Evolutionary conservation across 2,113 vertebrate species (phyloP), one percentile per base, ranked within the genome.

Genomic region (Erinaceus europaeus): DNA sequence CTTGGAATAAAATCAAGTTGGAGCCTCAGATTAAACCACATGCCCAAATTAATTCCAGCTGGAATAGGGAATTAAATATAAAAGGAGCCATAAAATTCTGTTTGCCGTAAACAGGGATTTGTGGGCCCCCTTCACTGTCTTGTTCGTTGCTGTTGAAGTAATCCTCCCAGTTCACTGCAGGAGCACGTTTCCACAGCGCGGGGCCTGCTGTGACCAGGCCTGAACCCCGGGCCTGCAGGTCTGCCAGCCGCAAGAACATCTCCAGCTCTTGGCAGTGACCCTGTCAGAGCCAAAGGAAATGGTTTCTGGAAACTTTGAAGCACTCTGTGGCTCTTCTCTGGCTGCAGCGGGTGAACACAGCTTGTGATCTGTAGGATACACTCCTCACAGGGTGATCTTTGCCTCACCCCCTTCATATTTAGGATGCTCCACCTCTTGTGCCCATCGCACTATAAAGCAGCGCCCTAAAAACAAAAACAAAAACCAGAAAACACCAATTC

Each of bases 11-110:
- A 89, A 81, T 93, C 79, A 84, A 91, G 78, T 74, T 92, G 61
- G 74, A 91, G 57, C 80, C 65, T 89, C 85, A 78, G 27, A 91
- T 91, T 90, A 90, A 94, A 75, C 77, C 77, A 89, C 18, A 55
- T 82, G 82, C 82, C 88, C 90, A 91, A 92, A 92, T 93, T 65
- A 81, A 78, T 91, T 92, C 88, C 91, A 94, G 82, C 74, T 91
- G 90, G 69, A 89, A 77, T 68, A 78, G 68, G 32, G 65, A 94
- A 81, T 87, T 75, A 89, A 80, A 57, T 89, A 23, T 36, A 84
- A 93, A 89, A 93, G 61, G 44, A 89, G 25, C 71, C 69, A 44
- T 87, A 91, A 64, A 78, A 25, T 87, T 93, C 91, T 89, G 36
- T 89, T 92, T 94, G 85, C 88, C 80, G 69, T 89, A 92, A 91